Base-by-base conservation (phyloP, 1,140 invertebrate genomes). In the Cyrtorhinus lividipennis region DNA sequence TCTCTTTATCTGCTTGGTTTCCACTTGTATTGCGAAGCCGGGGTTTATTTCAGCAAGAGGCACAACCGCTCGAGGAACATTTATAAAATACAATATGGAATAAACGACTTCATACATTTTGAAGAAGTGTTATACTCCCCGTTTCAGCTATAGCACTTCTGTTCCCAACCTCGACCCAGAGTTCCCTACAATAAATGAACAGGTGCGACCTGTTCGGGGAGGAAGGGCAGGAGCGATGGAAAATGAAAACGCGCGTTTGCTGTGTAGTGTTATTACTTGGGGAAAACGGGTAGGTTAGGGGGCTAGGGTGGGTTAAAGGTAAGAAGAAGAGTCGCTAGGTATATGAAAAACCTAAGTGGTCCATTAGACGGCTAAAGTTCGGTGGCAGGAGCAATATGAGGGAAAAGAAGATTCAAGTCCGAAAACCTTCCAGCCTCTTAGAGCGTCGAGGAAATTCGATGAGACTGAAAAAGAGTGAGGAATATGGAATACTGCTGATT, bases 331-430 rank as follows among this genome's bases (percentile, higher is more conserved):
- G 5, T 15, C 5, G 15, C 48, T 5, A 53, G 48, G 48, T 53
- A 53, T 53, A 53, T 53, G 48, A 53, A 53, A 53, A 53, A 53
- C 48, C 48, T 53, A 53, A 53, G 48, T 53, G 48, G 48, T 53
- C 48, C 48, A 53, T 53, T 53, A 53, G 20, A 22, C 10, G 48
- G 12, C 48, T 15, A 53, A 53, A 53, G 48, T 53, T 53, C 20
- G 10, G 48, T 12, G 48, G n/a, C n/a, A 10, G 48, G 48, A 10
- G 48, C 48, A 53, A 53, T 53, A 53, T 53, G 20, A 53, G 18
- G 48, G 48, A 20, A 53, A 22, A 22, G 48, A 22, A 22, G 48
- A 53, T 20, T 53, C n/a, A 44, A 44, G 38, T 44, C 38, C n/a
- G n/a, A 44, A 44, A n/a, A 10, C 38, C n/a, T n/a, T 44, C n/a